A percentile compares a stretch with the other conserved stretches of the same genome.
Evolutionary conservation across 2,113 vertebrate species (phyloP).

Genomic region (Micronycteris hirsuta): DNA sequence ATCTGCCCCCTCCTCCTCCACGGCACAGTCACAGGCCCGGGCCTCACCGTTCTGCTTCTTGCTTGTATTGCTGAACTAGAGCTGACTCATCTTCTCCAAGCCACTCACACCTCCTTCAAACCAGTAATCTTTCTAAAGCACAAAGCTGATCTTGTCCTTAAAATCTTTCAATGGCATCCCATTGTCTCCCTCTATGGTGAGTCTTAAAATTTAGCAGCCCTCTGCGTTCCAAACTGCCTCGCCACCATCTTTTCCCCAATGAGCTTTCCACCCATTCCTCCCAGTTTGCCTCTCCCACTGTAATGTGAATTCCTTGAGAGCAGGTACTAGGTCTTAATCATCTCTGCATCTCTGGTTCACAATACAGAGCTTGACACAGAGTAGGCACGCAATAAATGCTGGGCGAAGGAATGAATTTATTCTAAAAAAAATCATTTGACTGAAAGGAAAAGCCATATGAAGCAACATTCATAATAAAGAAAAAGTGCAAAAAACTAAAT

Average conservation of each 20-base stretch:
- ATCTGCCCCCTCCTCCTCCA: neutral
- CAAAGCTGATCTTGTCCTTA: neutral
- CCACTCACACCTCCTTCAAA: neutral
- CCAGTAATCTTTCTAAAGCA: neutral
- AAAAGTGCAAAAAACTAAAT: neutral
- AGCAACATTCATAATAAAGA: slow-evolving; percentile 32
- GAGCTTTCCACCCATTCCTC: neutral
- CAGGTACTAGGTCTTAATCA: neutral
- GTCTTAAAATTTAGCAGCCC: neutral
- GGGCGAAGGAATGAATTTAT: slow-evolving; percentile 32
- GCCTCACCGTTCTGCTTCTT: neutral
- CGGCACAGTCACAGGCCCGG: neutral
- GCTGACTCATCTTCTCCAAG: neutral
- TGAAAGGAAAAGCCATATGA: slow-evolving; percentile 6
- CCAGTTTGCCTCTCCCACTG: neutral
- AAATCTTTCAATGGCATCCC: neutral
- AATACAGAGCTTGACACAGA: slow-evolving; percentile 21
- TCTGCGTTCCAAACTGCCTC: neutral
- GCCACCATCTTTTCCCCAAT: neutral
- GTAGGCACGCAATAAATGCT: neutral
- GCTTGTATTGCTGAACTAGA: neutral
- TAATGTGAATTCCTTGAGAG: slow-evolving; percentile 26
- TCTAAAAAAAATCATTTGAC: slow-evolving; percentile 19
- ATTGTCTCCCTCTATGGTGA: neutral
- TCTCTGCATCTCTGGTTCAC: neutral